Evolutionary conservation across 2,113 vertebrate species (phyloP), one percentile per base, ranked within the genome.

Genomic region (Pao palembangensis): DNA sequence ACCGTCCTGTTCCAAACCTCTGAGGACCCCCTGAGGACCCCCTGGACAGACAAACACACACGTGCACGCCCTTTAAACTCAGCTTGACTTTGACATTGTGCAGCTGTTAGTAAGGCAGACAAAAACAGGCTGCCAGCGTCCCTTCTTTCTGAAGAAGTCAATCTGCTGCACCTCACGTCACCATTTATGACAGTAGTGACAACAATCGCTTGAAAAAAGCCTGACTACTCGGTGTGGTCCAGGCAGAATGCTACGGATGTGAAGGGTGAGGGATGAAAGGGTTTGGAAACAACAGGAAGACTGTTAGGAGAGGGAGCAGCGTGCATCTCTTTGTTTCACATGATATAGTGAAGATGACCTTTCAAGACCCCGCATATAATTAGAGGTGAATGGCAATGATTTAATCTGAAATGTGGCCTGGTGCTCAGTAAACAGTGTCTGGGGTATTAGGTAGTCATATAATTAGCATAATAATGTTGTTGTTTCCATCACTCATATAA

Each of bases 331-430:
- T 56, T 61, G 61, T 69, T 62, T 51, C 31, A 17, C n/a, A 14
- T 46, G 46, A 71, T 55, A 42, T 46, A 49, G 66, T 49, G 34
- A 44, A 60, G 47, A 13, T 59, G 69, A 79, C 79, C 66, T 62
- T 48, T 53, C 44, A 28, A 63, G 44, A 71, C 52, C 18, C 34
- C 8, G 50, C 38, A 21, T 72, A 51, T 78, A 70, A 72, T 74
- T 68, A 58, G 31, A 74, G 51, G 69, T 52, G 52, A 71, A 17
- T 25, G 48, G 43, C 31, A 15, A 2, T 62, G 55, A 75, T 77
- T 58, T 72, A 28, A 83, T 71, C 12, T 65, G n/a, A 58, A 68
- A 71, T 70, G 61, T 71, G 76, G 69, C 55, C 56, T 15, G 16
- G 17, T n/a, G 52, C 56, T 51, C 23, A 31, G 28, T 8, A 18